phyloP scores from a whole-genome alignment of 1,140 invertebrate species.

The Caenorhabditis latens region DNA sequence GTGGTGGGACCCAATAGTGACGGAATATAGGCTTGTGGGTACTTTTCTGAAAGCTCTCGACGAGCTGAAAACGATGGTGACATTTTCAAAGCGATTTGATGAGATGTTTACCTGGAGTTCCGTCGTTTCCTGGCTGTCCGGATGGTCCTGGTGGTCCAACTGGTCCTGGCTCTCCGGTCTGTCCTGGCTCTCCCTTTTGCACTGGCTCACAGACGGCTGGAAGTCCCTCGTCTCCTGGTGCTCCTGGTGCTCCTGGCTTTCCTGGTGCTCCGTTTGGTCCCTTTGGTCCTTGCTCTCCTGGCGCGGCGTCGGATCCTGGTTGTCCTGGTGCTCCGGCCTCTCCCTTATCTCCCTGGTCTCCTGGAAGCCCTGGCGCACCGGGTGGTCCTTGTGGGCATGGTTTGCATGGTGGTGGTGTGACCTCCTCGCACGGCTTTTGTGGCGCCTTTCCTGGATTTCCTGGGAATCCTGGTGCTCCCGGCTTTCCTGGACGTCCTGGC shows the following conservation, averaged over 20 bases:
- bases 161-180: constrained; percentile 55
- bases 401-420: constrained; percentile 63
- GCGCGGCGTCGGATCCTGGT: constrained; percentile 43
- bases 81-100: background rate
- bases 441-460: constrained; percentile 62
- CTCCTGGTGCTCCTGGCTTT: constrained; percentile 54
- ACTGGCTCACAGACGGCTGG: constrained; percentile 57
- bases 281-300: constrained; percentile 57
- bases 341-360: constrained; percentile 53
- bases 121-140: constrained; percentile 58
- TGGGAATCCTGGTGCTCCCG: constrained; percentile 59
- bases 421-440: constrained; percentile 50
- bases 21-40: too few relatives aligned
- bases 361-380: constrained; percentile 57
- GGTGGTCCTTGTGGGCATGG: constrained; percentile 59
- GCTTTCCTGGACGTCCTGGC: constrained; percentile 58
- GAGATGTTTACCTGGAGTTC: constrained; percentile 12
- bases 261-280: constrained; percentile 58
- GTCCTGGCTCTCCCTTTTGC: constrained; percentile 50
- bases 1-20: too few relatives aligned
- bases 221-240: constrained; percentile 47
- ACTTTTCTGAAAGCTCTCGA: too few relatives aligned
- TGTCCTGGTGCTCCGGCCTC: constrained; percentile 42
- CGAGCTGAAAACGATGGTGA: too few relatives aligned
- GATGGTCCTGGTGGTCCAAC: constrained; percentile 59